Conservation (phyloP, 1,140 invertebrate species). For the Pantala flavescens region DNA sequence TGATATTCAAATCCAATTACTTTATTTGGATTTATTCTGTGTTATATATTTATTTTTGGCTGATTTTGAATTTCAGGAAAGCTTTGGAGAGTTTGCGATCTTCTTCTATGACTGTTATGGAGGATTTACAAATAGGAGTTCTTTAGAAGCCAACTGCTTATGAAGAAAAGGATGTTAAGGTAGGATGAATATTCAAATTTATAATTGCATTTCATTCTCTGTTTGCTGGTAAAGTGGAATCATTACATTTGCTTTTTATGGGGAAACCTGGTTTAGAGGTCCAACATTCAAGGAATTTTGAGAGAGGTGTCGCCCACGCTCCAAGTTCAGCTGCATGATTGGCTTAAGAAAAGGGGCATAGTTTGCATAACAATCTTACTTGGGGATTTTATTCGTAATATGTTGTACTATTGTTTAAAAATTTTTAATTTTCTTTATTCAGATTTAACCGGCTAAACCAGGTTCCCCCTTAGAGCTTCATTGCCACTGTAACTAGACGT, state of each 20-base stretch:
- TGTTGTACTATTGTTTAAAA: no score
- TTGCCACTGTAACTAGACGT: no score
- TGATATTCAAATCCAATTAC: neutral
- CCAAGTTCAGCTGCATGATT: no score
- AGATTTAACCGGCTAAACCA: no score
- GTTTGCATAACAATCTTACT: no score
- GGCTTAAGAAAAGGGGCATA: no score
- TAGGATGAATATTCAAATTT: conserved; percentile 30
- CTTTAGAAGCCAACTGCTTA: conserved; percentile 63
- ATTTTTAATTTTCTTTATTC: no score
- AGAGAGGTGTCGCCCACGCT: no score
- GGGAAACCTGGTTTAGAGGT: neutral
- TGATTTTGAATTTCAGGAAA: conserved; percentile 45
- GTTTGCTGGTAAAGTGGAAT: neutral
- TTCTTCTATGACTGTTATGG: conserved; percentile 85
- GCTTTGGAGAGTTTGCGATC: conserved; percentile 65
- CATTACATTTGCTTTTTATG: neutral
- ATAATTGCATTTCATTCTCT: neutral
- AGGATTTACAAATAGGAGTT: conserved; percentile 65
- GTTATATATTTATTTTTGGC: no score
- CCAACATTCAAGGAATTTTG: no score
- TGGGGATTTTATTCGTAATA: no score
- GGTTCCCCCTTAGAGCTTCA: no score
- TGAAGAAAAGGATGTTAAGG: conserved; percentile 58
- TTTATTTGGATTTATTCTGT: neutral